Base-by-base conservation (phyloP, 2,888 invertebrate species). In the Idaea straminata region DNA sequence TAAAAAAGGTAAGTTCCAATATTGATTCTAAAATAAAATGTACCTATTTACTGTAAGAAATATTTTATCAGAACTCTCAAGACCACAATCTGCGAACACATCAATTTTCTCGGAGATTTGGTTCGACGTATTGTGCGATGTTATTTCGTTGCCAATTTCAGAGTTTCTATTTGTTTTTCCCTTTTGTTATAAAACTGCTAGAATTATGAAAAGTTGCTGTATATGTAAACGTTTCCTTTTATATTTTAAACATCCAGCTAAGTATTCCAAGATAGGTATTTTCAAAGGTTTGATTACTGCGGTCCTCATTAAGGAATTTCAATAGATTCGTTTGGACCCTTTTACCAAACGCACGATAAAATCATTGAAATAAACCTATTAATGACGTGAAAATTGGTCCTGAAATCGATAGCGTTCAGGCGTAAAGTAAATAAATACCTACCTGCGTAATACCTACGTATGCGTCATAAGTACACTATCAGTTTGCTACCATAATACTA, bases 301-400 rank as follows among this genome's bases (percentile, higher is more conserved):
- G 47, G 47, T 47, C 10, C 47, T 47, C 47, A 47, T 47, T 47
- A 47, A 13, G 47, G 47, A 47, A 47, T 47, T 47, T 47, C 7
- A 47, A 47, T 47, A 47, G 47, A 47, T 47, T 47, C 47, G 47
- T 47, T 47, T 47, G 47, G 47, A 47, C 47, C 47, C 47, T 47
- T 47, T 47, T 13, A 47, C 47, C 47, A 4, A 47, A 47, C 47
- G 47, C 47, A 47, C 47, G 47, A 13, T 47, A 47, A 13, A 47
- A 47, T 47, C 47, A 47, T 47, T 47, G 7, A 47, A 47, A 13
- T 47, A 47, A 13, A 47, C 47, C 47, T 47, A 7, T 47, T 13
- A 47, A 47, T 47, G 47, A 47, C 0, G 47, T 47, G 47, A 47
- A 47, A 47, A 47, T 47, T 47, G 47, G 13, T 47, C 47, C 10